phyloP scores from a whole-genome alignment of 2,113 vertebrate genomes.

The Furnarius figulus region DNA sequence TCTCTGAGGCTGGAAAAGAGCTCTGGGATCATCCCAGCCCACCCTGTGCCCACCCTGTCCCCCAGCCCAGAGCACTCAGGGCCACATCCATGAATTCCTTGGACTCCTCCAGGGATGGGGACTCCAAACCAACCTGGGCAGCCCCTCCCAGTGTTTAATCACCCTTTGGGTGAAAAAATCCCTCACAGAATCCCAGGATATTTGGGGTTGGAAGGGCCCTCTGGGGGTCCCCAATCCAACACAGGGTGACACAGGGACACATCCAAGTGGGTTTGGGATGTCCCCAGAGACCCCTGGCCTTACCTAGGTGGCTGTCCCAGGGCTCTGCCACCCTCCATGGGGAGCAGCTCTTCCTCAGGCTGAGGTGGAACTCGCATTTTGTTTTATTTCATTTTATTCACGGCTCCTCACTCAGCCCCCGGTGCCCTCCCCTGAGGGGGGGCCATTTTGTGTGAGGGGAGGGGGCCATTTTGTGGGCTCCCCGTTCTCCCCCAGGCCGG shows the following conservation, averaged over 20 bases:
- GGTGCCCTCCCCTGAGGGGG: background rate
- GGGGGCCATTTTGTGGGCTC: conserved; percentile 52
- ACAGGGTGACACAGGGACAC: accelerated
- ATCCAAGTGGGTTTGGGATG: background rate
- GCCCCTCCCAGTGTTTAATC: background rate
- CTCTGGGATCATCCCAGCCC: background rate
- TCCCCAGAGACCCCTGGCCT: accelerated
- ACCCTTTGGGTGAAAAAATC: background rate
- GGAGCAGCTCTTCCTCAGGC: background rate
- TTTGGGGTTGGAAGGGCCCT: background rate
- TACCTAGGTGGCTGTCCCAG: background rate
- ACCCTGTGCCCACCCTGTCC: accelerated
- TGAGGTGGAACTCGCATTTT: background rate
- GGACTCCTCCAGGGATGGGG: background rate
- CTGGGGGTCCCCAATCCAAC: background rate
- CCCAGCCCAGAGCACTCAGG: background rate
- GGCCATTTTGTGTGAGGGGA: conserved; percentile 58
- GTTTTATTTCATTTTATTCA: background rate
- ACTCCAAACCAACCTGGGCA: background rate
- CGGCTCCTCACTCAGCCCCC: background rate
- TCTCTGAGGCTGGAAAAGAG: background rate
- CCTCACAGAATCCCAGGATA: background rate
- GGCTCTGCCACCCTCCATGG: background rate
- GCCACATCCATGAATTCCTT: accelerated
- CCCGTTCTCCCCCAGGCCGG: background rate